Percentiles rank a stretch among this genome's conserved stretches.
Conservation (phyloP, 2,113 vertebrate species). For the Microtus oregoni region DNA sequence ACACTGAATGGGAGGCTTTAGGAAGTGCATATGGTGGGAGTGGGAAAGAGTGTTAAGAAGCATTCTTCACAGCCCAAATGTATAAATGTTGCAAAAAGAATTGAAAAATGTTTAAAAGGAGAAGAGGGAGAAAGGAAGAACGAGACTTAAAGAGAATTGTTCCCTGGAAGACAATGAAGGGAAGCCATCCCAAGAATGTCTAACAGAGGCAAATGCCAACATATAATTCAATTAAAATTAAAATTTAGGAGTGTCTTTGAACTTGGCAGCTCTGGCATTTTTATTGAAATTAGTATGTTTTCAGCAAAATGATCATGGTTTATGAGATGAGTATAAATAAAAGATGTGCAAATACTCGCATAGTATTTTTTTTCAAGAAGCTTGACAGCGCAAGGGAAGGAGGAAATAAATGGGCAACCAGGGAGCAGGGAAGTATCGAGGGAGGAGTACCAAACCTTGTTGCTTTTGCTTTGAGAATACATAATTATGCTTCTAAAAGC, state of each 20-base stretch:
- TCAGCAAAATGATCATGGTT: not conserved
- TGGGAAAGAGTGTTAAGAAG: not conserved
- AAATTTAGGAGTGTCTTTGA: not conserved
- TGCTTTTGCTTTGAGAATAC: not conserved
- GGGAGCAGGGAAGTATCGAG: not conserved
- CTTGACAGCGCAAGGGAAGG: not conserved
- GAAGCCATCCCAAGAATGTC: not conserved
- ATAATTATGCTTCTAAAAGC: not conserved
- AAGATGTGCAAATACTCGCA: not conserved
- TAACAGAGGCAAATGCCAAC: not conserved
- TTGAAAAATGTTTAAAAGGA: not conserved
- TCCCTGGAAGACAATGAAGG: not conserved
- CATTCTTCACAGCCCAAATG: accelerated
- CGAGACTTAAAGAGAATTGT: not conserved
- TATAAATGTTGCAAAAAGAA: not conserved
- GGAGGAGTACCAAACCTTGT: not conserved
- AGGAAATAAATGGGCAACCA: accelerated
- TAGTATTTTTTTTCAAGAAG: not conserved
- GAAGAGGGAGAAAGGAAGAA: not conserved
- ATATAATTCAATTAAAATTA: not conserved
- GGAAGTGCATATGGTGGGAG: not conserved
- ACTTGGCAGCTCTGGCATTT: not conserved
- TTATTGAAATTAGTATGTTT: not conserved
- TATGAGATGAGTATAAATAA: not conserved
- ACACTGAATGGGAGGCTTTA: not conserved